These are phyloP conservation scores for Muschampia plurimacula DNA, from an alignment of 2,888 invertebrate genomes.

Conservation along the genomic window DNA sequence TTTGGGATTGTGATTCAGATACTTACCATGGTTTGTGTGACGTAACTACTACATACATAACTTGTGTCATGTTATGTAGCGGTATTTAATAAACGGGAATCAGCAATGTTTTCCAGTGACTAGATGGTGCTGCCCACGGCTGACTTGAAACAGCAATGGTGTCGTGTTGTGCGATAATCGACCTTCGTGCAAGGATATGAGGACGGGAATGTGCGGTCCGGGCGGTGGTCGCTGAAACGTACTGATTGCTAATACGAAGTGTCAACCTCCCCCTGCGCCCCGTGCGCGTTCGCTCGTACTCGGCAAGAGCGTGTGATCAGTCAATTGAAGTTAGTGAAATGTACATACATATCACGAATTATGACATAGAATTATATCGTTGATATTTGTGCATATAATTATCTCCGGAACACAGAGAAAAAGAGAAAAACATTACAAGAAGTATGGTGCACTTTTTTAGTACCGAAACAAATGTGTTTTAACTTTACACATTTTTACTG, in stretches of 20 bases:
- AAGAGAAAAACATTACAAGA: too few relatives aligned
- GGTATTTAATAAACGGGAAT: conserved; percentile 27
- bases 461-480: too few relatives aligned
- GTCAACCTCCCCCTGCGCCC: conserved; percentile 18
- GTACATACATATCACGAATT: background rate
- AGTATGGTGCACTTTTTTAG: too few relatives aligned
- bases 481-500: too few relatives aligned
- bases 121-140: background rate
- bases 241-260: conserved; percentile 28
- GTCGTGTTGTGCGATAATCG: background rate
- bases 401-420: background rate
- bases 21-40: background rate
- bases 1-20: background rate
- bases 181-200: conserved; percentile 1
- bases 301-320: conserved; percentile 9
- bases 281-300: background rate
- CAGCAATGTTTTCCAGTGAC: conserved; percentile 13
- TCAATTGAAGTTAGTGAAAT: background rate
- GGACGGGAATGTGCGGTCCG: background rate
- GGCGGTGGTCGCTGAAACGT: conserved; percentile 39
- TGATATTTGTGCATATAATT: background rate
- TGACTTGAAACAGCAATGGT: background rate
- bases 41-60: background rate
- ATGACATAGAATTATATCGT: background rate
- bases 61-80: conserved; percentile 10